Percentiles rank a stretch among this genome's conserved stretches.
These are phyloP conservation scores for Pachyuromys duprasi DNA, from an alignment of 2,797 vertebrate species.

Conservation along the genomic window DNA sequence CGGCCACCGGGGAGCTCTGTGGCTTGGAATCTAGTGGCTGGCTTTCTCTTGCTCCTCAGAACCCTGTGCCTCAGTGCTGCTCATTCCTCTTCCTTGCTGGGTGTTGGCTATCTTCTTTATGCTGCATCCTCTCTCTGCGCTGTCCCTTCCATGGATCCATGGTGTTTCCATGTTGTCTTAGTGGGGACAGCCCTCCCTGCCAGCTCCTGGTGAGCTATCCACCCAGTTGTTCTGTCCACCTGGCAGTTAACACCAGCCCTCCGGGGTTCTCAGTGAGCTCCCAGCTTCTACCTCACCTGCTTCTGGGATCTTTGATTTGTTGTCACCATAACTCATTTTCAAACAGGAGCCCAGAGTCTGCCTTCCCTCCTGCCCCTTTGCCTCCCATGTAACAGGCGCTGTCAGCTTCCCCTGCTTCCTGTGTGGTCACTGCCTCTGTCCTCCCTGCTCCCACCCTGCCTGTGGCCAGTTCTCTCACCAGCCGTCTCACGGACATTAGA, in stretches of 20 bases:
- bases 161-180: fast-evolving
- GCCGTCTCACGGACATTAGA: background rate
- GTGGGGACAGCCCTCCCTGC: background rate
- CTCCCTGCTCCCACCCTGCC: background rate
- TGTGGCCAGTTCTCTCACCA: background rate
- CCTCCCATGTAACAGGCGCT: background rate
- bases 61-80: background rate
- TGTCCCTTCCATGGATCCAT: background rate
- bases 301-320: background rate
- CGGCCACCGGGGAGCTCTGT: background rate
- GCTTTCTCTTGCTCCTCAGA: background rate
- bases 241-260: background rate
- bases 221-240: background rate
- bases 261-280: background rate
- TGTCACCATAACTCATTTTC: background rate
- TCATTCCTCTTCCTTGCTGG: background rate
- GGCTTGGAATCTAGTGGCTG: too few relatives aligned
- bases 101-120: background rate
- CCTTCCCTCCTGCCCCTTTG: background rate
- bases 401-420: fast-evolving
- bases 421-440: background rate
- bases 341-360: background rate
- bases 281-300: background rate
- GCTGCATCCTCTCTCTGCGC: background rate
- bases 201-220: background rate